Evolutionary conservation across 2,113 vertebrate species (phyloP).

Genomic region (Ailurus styani): DNA sequence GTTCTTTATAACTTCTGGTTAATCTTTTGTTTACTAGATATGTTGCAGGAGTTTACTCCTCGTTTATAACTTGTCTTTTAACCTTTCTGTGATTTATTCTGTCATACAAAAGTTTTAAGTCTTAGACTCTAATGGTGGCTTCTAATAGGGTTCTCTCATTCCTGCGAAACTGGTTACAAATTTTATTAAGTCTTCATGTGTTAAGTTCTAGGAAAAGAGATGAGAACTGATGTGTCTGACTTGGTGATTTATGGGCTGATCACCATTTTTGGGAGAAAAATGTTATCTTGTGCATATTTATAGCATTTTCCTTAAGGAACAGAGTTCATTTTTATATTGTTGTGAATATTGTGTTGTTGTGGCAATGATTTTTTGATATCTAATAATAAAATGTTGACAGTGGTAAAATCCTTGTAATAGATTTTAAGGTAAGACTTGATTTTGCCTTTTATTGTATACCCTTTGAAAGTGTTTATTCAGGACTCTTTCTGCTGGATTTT

Average conservation of each 20-base stretch:
- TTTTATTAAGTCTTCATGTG: not conserved
- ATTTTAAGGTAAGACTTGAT: conserved; percentile 56
- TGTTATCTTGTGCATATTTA: conserved; percentile 5
- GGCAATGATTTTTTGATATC: conserved; percentile 50
- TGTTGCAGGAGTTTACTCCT: not conserved
- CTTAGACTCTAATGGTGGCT: not conserved
- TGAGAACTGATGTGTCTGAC: not conserved
- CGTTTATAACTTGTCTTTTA: not conserved
- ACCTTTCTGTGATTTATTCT: not conserved
- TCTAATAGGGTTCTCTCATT: not conserved
- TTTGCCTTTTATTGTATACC: not conserved
- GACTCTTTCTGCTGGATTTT: not conserved
- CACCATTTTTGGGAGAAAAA: not conserved
- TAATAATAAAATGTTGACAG: conserved; percentile 60
- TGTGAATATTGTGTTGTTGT: not conserved
- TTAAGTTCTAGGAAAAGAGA: not conserved
- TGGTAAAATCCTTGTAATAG: conserved; percentile 42
- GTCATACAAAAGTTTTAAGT: not conserved
- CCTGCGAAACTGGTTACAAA: not conserved
- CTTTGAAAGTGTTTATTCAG: not conserved
- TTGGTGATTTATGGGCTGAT: not conserved
- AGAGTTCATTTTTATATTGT: conserved; percentile 34
- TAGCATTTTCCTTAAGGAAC: conserved; percentile 33
- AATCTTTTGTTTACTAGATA: not conserved
- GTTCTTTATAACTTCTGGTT: not conserved